Evolutionary conservation across 1,140 invertebrate species (phyloP), one percentile per base, ranked within the genome.

Genomic region (Drosophila aff.): DNA sequence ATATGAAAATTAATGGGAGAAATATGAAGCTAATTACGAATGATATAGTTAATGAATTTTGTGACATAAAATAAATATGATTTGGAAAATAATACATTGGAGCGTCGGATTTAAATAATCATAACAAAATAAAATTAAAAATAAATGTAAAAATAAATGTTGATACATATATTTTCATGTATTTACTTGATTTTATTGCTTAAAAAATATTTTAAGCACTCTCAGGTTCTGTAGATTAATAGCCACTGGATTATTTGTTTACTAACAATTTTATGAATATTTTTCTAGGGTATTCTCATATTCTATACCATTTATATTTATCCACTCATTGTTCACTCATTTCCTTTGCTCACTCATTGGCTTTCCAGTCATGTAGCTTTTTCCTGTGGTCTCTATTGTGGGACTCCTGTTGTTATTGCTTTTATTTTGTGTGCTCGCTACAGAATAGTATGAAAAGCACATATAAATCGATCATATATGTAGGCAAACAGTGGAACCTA

Each of bases 291-390:
- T 69, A 69, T n/a, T 18, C 0, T 5, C 1, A 10, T 38, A 38
- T n/a, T 55, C 15, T 3, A 2, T 10, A 38, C 13, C 8, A 21
- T 23, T 41, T 8, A 10, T 5, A 11, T n/a, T n/a, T 26, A n/a
- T 1, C 13, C 7, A 15, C 4, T 8, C 40, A 15, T 58, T 23
- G 9, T 13, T 41, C 10, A 2, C 18, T 38, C 38, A 46, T 58
- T 71, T 58, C 47, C 43, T 26, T 23, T n/a, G 2, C 49, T 55
- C 21, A 31, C 52, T 59, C 52, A 43, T 73, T 73, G 31, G 53
- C 66, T 72, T 72, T 73, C 69, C 52, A 72, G 69, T 73, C 69
- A 73, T 72, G 46, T 38, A 50, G 53, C 67, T 52, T 72, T 72
- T 69, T 67, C 55, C 66, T 52, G 44, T 16, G 28, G 52, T 60